Percentiles rank a stretch among this genome's conserved stretches.
These are phyloP conservation scores for Ormyrus nitidulus DNA, from an alignment of 2,888 invertebrate genomes.

Conservation along the genomic window DNA sequence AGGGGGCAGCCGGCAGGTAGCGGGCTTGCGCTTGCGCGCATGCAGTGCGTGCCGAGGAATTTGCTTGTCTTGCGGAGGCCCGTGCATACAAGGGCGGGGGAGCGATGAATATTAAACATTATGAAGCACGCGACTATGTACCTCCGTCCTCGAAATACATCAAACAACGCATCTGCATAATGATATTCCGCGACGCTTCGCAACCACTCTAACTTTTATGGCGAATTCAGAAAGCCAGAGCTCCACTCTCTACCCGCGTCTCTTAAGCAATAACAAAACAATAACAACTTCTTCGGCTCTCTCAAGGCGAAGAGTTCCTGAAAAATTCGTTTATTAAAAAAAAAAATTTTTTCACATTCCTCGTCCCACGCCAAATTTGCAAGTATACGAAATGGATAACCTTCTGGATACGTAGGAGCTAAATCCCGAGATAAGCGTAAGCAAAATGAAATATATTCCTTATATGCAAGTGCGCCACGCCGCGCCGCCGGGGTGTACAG, in stretches of 20 bases:
- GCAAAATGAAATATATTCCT: neutral
- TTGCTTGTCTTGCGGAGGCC: constrained; percentile 25
- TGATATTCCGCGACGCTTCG: constrained; percentile 42
- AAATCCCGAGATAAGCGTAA: neutral
- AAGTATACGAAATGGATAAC: no score
- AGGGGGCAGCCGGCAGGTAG: no score
- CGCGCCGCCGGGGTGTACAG: no score
- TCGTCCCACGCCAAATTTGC: no score
- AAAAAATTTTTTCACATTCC: no score
- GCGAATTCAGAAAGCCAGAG: constrained; percentile 30
- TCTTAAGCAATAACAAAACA: no score
- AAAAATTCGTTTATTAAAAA: no score
- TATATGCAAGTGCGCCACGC: no score
- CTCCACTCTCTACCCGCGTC: no score
- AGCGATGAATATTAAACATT: constrained; percentile 54
- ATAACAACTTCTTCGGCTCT: no score
- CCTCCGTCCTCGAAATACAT: constrained; percentile 29
- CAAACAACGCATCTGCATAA: constrained; percentile 53
- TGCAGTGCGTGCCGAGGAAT: neutral
- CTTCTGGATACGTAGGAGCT: no score
- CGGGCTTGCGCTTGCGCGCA: neutral
- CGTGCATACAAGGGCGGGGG: neutral
- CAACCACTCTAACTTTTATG: constrained; percentile 50
- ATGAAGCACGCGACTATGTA: constrained; percentile 22
- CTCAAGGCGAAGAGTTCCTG: no score